Base-by-base conservation (phyloP, 2,113 vertebrate genomes). In the Aspiorhynchus laticeps region DNA sequence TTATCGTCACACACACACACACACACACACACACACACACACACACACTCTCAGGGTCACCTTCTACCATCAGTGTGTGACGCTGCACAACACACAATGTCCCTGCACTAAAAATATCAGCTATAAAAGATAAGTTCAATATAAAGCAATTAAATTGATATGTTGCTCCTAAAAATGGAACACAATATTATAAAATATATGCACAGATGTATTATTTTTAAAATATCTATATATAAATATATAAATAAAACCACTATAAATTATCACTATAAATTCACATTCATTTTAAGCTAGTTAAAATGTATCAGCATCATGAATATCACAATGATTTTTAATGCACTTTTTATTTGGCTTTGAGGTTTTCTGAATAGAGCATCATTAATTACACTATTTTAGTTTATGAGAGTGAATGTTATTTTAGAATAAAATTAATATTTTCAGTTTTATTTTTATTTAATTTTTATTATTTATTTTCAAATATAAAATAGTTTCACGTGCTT, bases 11-110 rank as follows among this genome's bases (percentile, higher is more conserved):
- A 82, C 79, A n/a, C n/a, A n/a, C n/a, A n/a, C n/a, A n/a, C n/a
- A n/a, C n/a, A n/a, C n/a, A n/a, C n/a, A n/a, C n/a, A n/a, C n/a
- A n/a, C n/a, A n/a, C n/a, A n/a, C n/a, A n/a, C n/a, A n/a, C n/a
- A n/a, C n/a, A 85, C 12, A 3, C 65, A 79, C 48, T 73, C 61
- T 59, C 41, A 80, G 76, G 88, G 88, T 89, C 88, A 89, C 88
- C 85, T 89, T 89, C 86, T 26, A 36, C 33, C 69, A 56, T 74
- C 69, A 75, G 28, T 73, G 26, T 14, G 21, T 14, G 43, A 0
- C 15, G 3, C 65, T 2, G 67, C 2, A 12, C 11, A 28, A 65
- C 63, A 31, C 63, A 69, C 28, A 1, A 5, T 0, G 15, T 33
- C 65, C 65, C 77, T 24, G 8, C 26, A 26, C 46, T 90, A 85